Percentiles rank a stretch among this genome's conserved stretches.
Evolutionary conservation across 2,797 vertebrate genomes (phyloP).

Genomic region (Oreortyx pictus): DNA sequence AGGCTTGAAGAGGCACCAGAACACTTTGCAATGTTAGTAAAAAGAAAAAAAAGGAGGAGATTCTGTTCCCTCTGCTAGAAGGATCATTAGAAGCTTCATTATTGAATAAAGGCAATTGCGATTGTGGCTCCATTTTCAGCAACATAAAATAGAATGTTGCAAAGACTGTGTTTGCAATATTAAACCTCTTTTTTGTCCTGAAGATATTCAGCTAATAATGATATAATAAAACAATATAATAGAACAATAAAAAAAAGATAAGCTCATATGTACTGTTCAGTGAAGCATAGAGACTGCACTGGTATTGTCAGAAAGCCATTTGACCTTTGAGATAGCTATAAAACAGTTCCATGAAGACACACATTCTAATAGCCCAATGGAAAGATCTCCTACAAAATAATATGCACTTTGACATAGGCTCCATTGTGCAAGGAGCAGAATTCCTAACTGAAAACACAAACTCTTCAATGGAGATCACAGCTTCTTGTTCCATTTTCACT

Average conservation of each 20-base stretch:
- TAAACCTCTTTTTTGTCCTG: not conserved
- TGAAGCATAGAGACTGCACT: not conserved
- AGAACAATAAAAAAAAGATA: not conserved
- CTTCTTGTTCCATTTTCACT: not conserved
- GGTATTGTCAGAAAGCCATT: not conserved
- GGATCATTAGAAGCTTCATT: not conserved
- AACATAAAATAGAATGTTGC: not conserved
- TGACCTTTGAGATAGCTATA: not conserved
- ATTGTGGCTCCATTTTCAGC: not conserved
- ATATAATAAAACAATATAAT: not conserved
- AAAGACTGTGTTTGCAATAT: not conserved
- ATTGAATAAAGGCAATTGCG: not conserved
- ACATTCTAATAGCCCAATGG: not conserved
- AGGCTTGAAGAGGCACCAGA: not conserved
- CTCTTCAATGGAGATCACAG: not conserved
- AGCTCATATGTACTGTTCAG: not conserved
- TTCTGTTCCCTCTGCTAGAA: not conserved
- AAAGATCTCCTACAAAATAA: not conserved
- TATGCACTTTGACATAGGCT: not conserved
- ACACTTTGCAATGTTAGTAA: not conserved
- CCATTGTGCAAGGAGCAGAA: not conserved
- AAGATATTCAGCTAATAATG: conserved; percentile 2
- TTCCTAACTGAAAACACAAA: not conserved
- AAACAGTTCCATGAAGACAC: not conserved
- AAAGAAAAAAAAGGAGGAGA: not conserved